These are phyloP conservation scores for Eupithecia abbreviata DNA, from an alignment of 2,888 invertebrate genomes.

Conservation along the genomic window DNA sequence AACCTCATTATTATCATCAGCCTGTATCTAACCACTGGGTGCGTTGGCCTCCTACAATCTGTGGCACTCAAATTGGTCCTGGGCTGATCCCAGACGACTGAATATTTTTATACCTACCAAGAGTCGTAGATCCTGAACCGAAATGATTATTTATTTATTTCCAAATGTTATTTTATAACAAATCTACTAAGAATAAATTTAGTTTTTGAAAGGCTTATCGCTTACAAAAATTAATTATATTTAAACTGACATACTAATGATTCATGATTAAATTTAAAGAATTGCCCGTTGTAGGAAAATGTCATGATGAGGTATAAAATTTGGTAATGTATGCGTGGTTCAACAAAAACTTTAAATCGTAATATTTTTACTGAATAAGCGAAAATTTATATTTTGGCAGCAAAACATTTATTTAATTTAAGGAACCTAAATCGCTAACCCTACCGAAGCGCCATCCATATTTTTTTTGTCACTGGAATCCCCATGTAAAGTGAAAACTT, in stretches of 20 bases:
- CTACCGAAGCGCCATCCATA: constrained; percentile 33
- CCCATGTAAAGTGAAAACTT: constrained; percentile 71
- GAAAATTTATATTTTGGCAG: background rate
- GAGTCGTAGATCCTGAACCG: background rate
- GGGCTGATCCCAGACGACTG: background rate
- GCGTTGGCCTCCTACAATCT: background rate
- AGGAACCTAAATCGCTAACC: constrained; percentile 25
- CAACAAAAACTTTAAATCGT: background rate
- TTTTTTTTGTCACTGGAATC: constrained; percentile 40
- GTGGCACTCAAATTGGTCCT: background rate
- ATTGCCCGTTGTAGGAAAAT: background rate
- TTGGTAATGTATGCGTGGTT: background rate
- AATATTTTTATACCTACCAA: background rate
- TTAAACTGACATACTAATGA: background rate
- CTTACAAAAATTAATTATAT: background rate
- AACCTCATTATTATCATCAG: background rate
- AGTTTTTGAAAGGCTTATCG: background rate
- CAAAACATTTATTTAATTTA: background rate
- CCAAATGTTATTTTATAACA: background rate
- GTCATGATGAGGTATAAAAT: background rate
- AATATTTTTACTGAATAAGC: background rate
- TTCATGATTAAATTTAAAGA: background rate
- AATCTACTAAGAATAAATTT: background rate
- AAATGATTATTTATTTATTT: background rate
- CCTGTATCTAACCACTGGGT: background rate